These are phyloP conservation scores for Colletes latitarsis DNA, from an alignment of 1,140 invertebrate genomes.

Conservation along the genomic window DNA sequence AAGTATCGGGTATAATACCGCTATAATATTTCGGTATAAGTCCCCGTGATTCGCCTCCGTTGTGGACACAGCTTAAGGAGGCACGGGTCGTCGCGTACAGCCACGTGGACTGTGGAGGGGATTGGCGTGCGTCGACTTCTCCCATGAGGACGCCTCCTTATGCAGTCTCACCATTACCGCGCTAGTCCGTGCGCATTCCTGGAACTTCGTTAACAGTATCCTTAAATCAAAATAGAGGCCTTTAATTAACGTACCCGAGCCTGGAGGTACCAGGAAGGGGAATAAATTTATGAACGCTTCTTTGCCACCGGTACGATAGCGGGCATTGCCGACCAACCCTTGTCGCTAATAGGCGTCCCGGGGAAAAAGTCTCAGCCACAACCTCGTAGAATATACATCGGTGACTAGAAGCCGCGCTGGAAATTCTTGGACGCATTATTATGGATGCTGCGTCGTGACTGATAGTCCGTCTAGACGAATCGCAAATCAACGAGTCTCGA, in stretches of 20 bases:
- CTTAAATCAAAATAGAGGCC: slow-evolving; percentile 57
- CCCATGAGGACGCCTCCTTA: slow-evolving; percentile 39
- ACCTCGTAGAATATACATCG: neutral
- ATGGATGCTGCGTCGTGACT: neutral
- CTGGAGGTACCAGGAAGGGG: neutral
- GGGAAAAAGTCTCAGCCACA: slow-evolving; percentile 4
- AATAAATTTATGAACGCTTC: slow-evolving; percentile 44
- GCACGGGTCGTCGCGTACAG: slow-evolving; percentile 47
- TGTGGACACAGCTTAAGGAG: slow-evolving; percentile 46
- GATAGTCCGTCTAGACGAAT: neutral
- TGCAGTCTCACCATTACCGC: slow-evolving; percentile 36
- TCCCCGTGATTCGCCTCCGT: neutral
- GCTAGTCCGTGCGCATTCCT: slow-evolving; percentile 44
- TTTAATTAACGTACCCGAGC: slow-evolving; percentile 39
- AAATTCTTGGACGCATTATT: slow-evolving; percentile 25
- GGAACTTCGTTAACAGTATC: slow-evolving; percentile 57
- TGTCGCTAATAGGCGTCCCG: slow-evolving; percentile 25
- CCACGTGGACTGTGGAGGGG: slow-evolving; percentile 38
- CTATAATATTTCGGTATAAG: no score
- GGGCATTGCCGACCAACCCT: neutral
- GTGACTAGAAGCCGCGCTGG: slow-evolving; percentile 5
- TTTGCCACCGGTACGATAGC: neutral
- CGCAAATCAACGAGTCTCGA: slow-evolving; percentile 13
- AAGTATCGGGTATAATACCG: no score
- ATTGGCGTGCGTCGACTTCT: slow-evolving; percentile 64